Conservation (phyloP, 2,797 vertebrate genomes). For the Periparus ater region DNA sequence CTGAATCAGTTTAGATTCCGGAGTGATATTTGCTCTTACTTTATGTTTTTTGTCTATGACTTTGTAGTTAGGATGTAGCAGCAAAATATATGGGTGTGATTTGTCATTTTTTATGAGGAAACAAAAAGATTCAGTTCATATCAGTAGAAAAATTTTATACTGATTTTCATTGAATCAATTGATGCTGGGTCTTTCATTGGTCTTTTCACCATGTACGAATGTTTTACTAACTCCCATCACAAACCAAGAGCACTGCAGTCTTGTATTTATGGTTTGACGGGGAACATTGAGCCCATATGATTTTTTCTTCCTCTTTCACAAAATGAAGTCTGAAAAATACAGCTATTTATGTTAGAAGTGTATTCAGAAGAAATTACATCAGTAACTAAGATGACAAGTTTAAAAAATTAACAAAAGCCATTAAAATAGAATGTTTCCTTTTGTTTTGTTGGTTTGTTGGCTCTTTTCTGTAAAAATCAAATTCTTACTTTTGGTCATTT, state of each 20-base stretch:
- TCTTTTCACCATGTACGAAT: not conserved
- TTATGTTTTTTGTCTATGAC: not conserved
- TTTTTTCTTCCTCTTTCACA: not conserved
- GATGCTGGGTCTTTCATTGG: not conserved
- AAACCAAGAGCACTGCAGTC: not conserved
- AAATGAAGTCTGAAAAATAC: not conserved
- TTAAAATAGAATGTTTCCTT: not conserved
- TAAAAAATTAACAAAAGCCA: not conserved
- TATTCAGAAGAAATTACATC: not conserved
- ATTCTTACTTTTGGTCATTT: not conserved
- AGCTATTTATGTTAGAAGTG: not conserved
- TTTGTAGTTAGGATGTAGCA: not conserved
- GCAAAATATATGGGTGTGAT: accelerated
- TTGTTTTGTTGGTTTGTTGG: not conserved
- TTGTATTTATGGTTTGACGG: not conserved
- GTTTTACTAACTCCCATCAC: not conserved
- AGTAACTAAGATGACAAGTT: not conserved
- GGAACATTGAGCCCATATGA: not conserved
- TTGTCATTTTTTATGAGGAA: not conserved
- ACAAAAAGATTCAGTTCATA: not conserved
- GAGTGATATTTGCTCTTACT: not conserved
- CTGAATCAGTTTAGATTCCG: not conserved
- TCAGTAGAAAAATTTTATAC: not conserved
- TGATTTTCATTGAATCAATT: not conserved
- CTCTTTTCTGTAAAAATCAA: not conserved